Evolutionary conservation across 2,113 vertebrate species (phyloP).

Genomic region (Alexandromys fortis): DNA sequence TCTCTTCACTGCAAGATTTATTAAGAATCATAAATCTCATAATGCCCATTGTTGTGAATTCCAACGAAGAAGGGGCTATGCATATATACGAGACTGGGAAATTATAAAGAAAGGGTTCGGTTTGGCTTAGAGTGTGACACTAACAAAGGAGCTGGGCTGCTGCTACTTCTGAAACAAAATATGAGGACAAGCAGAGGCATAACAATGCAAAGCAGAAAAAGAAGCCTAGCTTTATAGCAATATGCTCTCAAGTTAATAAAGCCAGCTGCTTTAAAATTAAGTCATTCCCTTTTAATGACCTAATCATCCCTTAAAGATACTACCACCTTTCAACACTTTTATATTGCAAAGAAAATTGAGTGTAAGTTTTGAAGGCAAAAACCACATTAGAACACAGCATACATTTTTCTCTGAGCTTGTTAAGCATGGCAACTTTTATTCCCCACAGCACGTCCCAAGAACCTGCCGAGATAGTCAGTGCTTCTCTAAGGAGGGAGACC

Average conservation of each 20-base stretch:
- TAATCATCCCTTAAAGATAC: not conserved
- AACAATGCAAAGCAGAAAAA: not conserved
- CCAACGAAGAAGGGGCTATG: not conserved
- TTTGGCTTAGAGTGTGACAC: not conserved
- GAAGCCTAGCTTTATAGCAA: not conserved
- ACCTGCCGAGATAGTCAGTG: not conserved
- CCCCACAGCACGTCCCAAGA: not conserved
- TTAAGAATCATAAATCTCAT: not conserved
- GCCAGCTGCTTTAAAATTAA: not conserved
- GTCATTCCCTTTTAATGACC: not conserved
- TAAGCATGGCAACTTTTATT: not conserved
- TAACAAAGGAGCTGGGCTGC: not conserved
- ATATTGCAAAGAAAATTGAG: not conserved
- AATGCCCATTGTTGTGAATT: not conserved
- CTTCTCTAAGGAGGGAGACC: not conserved
- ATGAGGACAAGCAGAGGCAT: not conserved
- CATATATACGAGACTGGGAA: not conserved
- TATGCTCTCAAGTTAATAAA: not conserved
- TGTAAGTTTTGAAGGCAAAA: not conserved
- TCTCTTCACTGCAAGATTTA: constrained; percentile 31
- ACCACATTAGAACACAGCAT: not conserved
- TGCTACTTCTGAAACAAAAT: not conserved
- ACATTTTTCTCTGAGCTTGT: not conserved
- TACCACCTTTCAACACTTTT: not conserved
- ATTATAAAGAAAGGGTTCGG: not conserved